Conservation (phyloP, 2,888 invertebrate species). For the Perizoma flavofasciatum region DNA sequence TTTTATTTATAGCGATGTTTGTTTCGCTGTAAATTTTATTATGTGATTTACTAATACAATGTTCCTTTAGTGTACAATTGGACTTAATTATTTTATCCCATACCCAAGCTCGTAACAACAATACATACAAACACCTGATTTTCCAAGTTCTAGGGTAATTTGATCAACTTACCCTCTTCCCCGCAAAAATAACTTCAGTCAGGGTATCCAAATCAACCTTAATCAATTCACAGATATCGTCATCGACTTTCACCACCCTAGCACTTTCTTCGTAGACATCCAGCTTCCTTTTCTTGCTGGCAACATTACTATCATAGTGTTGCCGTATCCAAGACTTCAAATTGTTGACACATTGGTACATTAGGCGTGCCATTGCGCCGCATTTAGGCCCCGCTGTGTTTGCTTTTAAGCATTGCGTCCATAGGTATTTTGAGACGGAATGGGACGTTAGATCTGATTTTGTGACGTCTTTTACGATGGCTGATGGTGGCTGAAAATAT, state of each 20-base stretch:
- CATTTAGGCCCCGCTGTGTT: conserved; percentile 72
- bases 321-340: conserved; percentile 66
- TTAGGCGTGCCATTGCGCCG: conserved; percentile 62
- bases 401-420: conserved; percentile 63
- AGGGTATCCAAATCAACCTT: conserved; percentile 64
- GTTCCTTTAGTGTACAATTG: too few species aligned
- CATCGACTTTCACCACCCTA: conserved; percentile 54
- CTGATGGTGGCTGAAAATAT: conserved; percentile 61
- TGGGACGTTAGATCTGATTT: conserved; percentile 52
- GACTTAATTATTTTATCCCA: too few species aligned
- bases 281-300: conserved; percentile 44
- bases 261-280: conserved; percentile 42
- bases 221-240: conserved; percentile 63
- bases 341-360: conserved; percentile 60
- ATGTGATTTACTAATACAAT: too few species aligned
- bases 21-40: too few species aligned
- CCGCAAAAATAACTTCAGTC: conserved; percentile 69
- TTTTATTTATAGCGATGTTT: too few species aligned
- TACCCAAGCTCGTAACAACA: too few species aligned
- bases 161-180: conserved; percentile 65
- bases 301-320: conserved; percentile 58
- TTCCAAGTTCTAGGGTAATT: neutral
- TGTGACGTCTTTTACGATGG: conserved; percentile 52
- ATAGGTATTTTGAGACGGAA: conserved; percentile 63
- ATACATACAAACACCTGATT: too few species aligned